Base-by-base conservation (phyloP, 1,140 invertebrate genomes). In the Papilio polytes region DNA sequence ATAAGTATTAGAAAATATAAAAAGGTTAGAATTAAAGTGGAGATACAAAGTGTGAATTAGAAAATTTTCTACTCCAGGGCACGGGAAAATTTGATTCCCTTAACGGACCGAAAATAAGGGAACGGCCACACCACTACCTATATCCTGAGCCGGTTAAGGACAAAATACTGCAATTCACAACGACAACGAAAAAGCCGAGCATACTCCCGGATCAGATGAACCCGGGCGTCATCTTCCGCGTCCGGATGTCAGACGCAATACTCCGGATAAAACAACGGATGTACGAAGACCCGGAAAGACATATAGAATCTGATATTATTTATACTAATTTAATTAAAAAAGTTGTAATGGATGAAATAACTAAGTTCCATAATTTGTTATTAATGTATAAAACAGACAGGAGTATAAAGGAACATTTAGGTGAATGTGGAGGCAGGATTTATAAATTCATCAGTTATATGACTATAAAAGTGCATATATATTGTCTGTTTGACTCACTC, bases 361-460 rank as follows among this genome's bases (percentile, higher is more conserved):
- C 91, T 0, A 94, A 94, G n/a, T 94, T 94, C 78, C 92, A 94
- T 59, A 94, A 94, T 77, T 80, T 94, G 0, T 81, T 94, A 0
- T 82, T 94, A 0, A 94, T 94, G 91, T 94, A 94, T 41, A 94
- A 94, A 63, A 94, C 93, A 0, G 93, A 94, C 77, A 89, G 89
- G 12, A 93, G 90, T 51, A 94, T 95, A 0, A 95, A 94, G 46
- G 93, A 95, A 80, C 93, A 95, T 85, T 81, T 95, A 10, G 93
- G 93, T 0, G 93, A 95, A 66, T 95, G 93, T 59, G 93, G 93
- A 0, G 93, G 92, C 0, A 85, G 93, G 8, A 94, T 95, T 3
- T 95, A 94, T 77, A 94, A 94, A 18, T 94, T 94, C 46, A 94
- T 94, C 10, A 94, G 91, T 78, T 94, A 94, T 44, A 94, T 94